phyloP scores from a whole-genome alignment of 2,113 vertebrate genomes.

The Sakesphorus luctuosus region DNA sequence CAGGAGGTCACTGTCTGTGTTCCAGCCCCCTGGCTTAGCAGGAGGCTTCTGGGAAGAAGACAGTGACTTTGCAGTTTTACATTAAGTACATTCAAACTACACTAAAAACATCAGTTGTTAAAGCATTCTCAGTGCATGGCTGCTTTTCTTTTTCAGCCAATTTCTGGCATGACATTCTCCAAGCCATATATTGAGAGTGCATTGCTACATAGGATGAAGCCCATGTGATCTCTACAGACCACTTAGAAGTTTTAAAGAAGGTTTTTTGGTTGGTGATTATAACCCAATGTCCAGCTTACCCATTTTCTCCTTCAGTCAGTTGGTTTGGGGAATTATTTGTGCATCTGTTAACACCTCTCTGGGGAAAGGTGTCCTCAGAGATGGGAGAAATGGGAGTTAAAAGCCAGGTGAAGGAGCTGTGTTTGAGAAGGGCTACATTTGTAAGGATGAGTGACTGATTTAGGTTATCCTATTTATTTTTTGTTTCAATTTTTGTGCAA shows the following conservation, averaged over 20 bases:
- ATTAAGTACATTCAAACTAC: too few relatives aligned
- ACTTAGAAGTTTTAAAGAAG: not conserved
- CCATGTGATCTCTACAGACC: not conserved
- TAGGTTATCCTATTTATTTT: not conserved
- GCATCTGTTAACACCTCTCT: not conserved
- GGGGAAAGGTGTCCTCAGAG: not conserved
- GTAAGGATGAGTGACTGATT: slow-evolving; percentile 11
- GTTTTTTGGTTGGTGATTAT: not conserved
- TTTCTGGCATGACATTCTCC: too few relatives aligned
- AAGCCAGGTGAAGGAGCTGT: not conserved
- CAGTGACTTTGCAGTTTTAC: too few relatives aligned
- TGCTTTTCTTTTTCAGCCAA: too few relatives aligned
- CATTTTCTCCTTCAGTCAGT: not conserved
- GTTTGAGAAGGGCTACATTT: not conserved
- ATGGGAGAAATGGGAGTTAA: not conserved
- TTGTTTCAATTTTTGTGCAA: not conserved
- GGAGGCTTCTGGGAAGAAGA: too few relatives aligned
- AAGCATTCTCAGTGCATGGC: too few relatives aligned
- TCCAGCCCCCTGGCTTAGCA: too few relatives aligned
- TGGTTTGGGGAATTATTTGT: not conserved
- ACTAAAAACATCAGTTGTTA: too few relatives aligned
- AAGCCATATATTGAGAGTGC: too few relatives aligned
- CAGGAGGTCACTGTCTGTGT: too few relatives aligned
- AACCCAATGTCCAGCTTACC: not conserved
- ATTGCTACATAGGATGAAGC: too few relatives aligned